phyloP scores from a whole-genome alignment of 2,113 vertebrate genomes.

The Phainopepla nitens region DNA sequence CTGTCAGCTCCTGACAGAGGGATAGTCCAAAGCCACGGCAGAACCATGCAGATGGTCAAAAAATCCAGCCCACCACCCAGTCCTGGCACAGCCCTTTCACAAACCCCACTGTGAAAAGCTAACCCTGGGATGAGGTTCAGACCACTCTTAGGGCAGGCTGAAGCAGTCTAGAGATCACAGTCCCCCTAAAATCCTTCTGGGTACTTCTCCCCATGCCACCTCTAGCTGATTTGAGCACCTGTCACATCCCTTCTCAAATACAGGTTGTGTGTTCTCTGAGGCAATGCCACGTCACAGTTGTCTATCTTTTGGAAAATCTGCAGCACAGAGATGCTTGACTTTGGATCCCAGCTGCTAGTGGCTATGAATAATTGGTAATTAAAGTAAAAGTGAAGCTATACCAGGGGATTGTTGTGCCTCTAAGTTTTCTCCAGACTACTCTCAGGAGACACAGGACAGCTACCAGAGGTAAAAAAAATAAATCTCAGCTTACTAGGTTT shows the following conservation, averaged over 20 bases:
- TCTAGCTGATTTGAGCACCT: not conserved
- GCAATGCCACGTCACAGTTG: not conserved
- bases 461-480: not conserved
- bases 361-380: not conserved
- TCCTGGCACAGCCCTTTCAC: not conserved
- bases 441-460: not conserved
- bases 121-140: not conserved
- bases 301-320: not conserved
- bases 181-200: not conserved
- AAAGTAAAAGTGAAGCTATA: not conserved
- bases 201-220: not conserved
- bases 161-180: not conserved
- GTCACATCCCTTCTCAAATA: not conserved
- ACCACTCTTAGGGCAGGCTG: not conserved
- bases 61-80: not conserved
- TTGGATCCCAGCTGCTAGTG: not conserved
- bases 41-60: not conserved
- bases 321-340: not conserved
- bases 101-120: not conserved
- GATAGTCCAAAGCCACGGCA: not conserved
- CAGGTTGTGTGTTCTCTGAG: not conserved
- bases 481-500: not conserved
- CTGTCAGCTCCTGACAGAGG: not conserved
- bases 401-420: not conserved
- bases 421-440: not conserved